Base-by-base conservation (phyloP, 2,113 vertebrate genomes). In the Lophura nycthemera region DNA sequence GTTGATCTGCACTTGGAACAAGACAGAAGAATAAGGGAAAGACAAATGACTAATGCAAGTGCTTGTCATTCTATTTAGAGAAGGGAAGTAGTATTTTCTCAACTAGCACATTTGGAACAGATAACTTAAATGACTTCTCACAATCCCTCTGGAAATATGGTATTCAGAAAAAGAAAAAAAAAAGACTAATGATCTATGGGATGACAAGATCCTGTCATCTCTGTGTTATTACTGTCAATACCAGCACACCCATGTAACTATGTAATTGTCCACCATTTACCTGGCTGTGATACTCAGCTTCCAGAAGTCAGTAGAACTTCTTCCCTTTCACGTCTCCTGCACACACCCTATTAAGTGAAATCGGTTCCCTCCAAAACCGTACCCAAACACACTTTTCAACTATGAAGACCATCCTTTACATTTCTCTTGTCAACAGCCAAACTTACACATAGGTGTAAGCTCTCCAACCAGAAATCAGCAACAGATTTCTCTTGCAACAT, bases 221-320 rank as follows among this genome's bases (percentile, higher is more conserved):
- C 54, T 38, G 8, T 25, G 21, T 50, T 67, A 64, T 60, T 54
- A 40, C 19, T 29, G 42, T 75, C n/a, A 32, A 34, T 48, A 76
- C 11, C 10, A 57, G 75, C 63, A 63, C 8, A 8, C 30, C 43
- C 27, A 3, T 78, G 38, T 36, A 59, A n/a, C 24, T 5, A 2
- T 34, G 36, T n/a, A 10, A 9, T 42, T 42, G 32, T 10, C 47
- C 9, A 38, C 36, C 56, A 7, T 16, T 69, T 50, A 15, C 32
- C 8, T 67, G 40, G 34, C 75, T 17, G 45, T 0, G 0, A 32
- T 22, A 22, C 34, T 50, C 3, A 4, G 11, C 32, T 57, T 80
- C 34, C 56, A 71, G 67, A 73, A 85, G 24, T 20, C 19, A 56
- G 18, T 3, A 74, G 11, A 8, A 18, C 12, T 67, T 30, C 64